These are phyloP conservation scores for Macrophya annulata DNA, from an alignment of 2,888 invertebrate genomes.

Conservation along the genomic window DNA sequence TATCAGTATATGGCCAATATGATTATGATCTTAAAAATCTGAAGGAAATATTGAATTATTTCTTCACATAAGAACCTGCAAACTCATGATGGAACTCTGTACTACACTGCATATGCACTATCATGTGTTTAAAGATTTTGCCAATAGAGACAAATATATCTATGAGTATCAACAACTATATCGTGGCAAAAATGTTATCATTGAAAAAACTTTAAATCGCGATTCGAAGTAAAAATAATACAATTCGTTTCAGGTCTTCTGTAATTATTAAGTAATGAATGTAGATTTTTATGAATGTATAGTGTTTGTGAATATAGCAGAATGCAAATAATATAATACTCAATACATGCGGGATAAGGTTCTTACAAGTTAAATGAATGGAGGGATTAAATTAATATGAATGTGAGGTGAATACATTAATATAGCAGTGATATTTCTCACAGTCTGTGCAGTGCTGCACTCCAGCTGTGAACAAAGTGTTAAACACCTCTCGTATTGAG, in stretches of 20 bases:
- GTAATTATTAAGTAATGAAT: background rate
- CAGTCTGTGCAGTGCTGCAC: slow-evolving; percentile 77
- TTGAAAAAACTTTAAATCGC: background rate
- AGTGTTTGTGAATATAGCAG: slow-evolving; percentile 47
- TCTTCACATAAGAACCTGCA: background rate
- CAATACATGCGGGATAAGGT: slow-evolving; percentile 67
- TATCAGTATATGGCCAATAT: too few species aligned
- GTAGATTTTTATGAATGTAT: background rate
- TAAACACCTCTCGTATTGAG: slow-evolving; percentile 73
- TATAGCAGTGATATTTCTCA: slow-evolving; percentile 73
- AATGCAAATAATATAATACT: slow-evolving; percentile 55
- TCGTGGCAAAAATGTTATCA: background rate
- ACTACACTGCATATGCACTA: background rate
- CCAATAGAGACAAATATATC: background rate
- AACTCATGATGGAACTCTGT: background rate
- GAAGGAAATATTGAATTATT: background rate
- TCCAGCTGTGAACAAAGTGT: slow-evolving; percentile 78
- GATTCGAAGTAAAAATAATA: background rate
- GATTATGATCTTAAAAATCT: too few species aligned
- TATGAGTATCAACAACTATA: background rate
- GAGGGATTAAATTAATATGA: slow-evolving; percentile 69
- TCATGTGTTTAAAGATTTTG: background rate
- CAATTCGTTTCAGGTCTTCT: background rate
- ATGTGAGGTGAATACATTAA: slow-evolving; percentile 64
- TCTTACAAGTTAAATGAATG: slow-evolving; percentile 73